Evolutionary conservation across 2,888 invertebrate species (phyloP), one percentile per base, ranked within the genome.

Genomic region (Perizoma flavofasciatum): DNA sequence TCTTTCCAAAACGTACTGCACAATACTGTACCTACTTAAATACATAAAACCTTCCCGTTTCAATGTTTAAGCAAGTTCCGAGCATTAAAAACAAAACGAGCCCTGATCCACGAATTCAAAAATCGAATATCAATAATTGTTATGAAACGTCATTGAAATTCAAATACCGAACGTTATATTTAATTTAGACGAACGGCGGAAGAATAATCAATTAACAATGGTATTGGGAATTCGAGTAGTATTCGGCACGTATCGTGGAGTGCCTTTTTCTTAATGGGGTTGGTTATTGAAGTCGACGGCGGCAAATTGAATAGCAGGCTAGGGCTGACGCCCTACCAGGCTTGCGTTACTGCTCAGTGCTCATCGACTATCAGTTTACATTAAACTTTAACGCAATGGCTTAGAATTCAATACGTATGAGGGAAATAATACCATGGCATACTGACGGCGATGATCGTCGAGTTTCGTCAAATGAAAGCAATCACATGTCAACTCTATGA

Each of bases 181-280:
- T 66, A 66, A 69, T 69, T 69, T 67, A 58, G 63, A 48, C 55
- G 67, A 64, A 65, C 61, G 61, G 34, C 62, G 56, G 61, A 60
- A 62, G 67, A 66, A 65, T 66, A 63, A 67, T 66, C 68, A 65
- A 70, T 68, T 68, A 66, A 66, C 64, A 65, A 66, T 65, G 61
- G 63, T 61, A 67, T 69, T 66, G 63, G 57, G 64, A 64, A 64
- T 66, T 61, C 43, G 56, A 61, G 53, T 61, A 56, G 45, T 61
- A 61, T 61, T 67, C 58, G 61, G 61, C 66, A 66, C 69, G 69
- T 67, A 61, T 55, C 59, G 55, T 61, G 55, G 61, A 68, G 66
- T 60, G 70, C 67, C 70, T 68, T 70, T 63, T 70, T 68, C 65
- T 66, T 68, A 70, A 68, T 70, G 63, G 68, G 61, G 55, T 66